These are phyloP conservation scores for Leptura quadrifasciata DNA, from an alignment of 2,888 invertebrate species.

Conservation along the genomic window DNA sequence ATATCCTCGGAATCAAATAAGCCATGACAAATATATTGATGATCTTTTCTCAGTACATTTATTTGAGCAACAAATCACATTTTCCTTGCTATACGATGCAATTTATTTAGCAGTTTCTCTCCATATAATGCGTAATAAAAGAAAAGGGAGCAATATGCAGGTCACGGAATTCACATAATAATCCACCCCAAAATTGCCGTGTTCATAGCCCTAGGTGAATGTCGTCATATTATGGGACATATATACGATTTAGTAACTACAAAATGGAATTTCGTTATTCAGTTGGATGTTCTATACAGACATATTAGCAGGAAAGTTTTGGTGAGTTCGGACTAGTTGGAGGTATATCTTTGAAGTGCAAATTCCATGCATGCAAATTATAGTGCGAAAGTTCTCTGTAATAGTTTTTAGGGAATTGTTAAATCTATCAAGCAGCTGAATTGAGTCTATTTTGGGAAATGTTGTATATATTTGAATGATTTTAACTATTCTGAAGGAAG, in stretches of 20 bases:
- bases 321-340: neutral
- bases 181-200: slow-evolving; percentile 55
- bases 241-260: slow-evolving; percentile 13
- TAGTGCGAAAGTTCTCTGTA: neutral
- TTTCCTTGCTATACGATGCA: slow-evolving; percentile 15
- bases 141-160: slow-evolving; percentile 51
- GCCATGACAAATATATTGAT: slow-evolving; percentile 17
- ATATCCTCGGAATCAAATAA: neutral
- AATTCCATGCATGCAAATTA: neutral
- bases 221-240: slow-evolving; percentile 29
- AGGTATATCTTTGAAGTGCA: neutral
- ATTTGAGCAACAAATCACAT: slow-evolving; percentile 39
- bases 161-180: slow-evolving; percentile 58
- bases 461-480: neutral
- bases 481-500: neutral
- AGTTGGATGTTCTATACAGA: neutral
- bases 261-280: slow-evolving; percentile 7
- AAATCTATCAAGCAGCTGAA: neutral
- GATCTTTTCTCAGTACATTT: slow-evolving; percentile 9
- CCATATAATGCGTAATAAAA: slow-evolving; percentile 37
- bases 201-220: slow-evolving; percentile 46
- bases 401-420: neutral
- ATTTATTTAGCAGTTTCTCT: slow-evolving; percentile 38
- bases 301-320: neutral
- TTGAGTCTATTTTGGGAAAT: neutral